Evolutionary conservation across 35 echinoderm and acorn worm species (phyloP).

Genomic region (Ophiothrix spiculata): DNA sequence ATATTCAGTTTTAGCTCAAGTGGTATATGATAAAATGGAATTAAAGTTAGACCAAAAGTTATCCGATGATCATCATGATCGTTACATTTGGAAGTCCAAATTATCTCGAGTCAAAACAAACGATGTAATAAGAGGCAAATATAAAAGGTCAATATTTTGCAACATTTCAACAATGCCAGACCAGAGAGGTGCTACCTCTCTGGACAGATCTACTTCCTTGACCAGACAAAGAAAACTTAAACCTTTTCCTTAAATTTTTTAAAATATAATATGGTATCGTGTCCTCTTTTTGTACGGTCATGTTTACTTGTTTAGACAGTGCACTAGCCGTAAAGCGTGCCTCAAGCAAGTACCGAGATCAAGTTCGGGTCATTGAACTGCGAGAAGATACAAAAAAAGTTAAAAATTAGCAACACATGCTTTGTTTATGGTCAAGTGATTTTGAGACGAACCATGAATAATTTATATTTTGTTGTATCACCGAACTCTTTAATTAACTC

Average conservation of each 20-base stretch:
- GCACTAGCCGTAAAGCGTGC: neutral
- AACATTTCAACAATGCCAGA: too few species aligned
- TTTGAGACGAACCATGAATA: neutral
- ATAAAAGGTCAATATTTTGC: neutral
- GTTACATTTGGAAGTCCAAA: too few species aligned
- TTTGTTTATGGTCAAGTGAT: neutral
- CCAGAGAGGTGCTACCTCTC: too few species aligned
- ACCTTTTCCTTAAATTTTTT: neutral
- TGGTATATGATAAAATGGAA: too few species aligned
- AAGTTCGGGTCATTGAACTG: neutral
- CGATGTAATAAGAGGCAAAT: neutral
- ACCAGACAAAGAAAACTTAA: neutral
- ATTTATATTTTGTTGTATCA: slow-evolving; percentile 5
- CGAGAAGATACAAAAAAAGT: neutral
- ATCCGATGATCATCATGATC: too few species aligned
- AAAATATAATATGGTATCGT: neutral
- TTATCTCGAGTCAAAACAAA: neutral
- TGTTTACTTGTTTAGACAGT: slow-evolving; percentile 3
- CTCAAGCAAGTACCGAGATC: neutral
- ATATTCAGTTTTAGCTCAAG: too few species aligned
- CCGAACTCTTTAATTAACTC: neutral
- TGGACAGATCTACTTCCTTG: neutral
- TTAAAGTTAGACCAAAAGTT: too few species aligned
- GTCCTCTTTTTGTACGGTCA: neutral
- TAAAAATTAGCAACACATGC: neutral